Base-by-base conservation (phyloP, 2,797 vertebrate species). In the Psittacula echo region DNA sequence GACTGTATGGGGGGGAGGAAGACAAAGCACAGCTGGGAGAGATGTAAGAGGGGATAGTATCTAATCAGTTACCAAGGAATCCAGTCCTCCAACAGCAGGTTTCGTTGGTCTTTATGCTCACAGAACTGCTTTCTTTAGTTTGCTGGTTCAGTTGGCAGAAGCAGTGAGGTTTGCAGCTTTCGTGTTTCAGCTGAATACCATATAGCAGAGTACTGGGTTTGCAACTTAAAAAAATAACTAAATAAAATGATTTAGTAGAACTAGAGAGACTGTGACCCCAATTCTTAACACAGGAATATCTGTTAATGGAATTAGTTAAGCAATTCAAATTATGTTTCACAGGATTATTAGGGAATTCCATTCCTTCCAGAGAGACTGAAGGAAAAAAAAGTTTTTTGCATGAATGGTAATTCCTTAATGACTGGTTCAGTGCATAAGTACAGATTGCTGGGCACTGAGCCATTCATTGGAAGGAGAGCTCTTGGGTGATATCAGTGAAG, bases 401-500 rank as follows among this genome's bases (percentile, higher is more conserved):
- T 75, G 74, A 87, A 53, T 73, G 65, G 50, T 73, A 91, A 81
- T 93, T 91, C 34, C 13, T 70, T 95, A 75, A 75, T 81, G 47
- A 67, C 41, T 82, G 61, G n/a, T 96, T 93, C 53, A 67, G 44
- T 90, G 85, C 81, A n/a, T 90, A 73, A 93, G 61, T 87, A 62
- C 85, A 90, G 70, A 56, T 37, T 91, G 54, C 91, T 79, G 91
- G 94, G 91, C 95, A 65, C 23, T 48, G 67, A 81, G 93, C 93
- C 95, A 93, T 86, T 73, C 82, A 7, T 11, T 96, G 83, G 80
- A 94, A 94, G 54, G 26, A 56, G 71, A 94, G 23, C 71, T 89
- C 79, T 91, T 4, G 45, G 44, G 51, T 96, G 83, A 85, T 87
- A 64, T 94, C 80, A 95, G 56, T 79, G 60, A 27, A 94, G 77